These are phyloP conservation scores for Fissipunctia ypsillon DNA, from an alignment of 2,888 invertebrate genomes.

Conservation along the genomic window DNA sequence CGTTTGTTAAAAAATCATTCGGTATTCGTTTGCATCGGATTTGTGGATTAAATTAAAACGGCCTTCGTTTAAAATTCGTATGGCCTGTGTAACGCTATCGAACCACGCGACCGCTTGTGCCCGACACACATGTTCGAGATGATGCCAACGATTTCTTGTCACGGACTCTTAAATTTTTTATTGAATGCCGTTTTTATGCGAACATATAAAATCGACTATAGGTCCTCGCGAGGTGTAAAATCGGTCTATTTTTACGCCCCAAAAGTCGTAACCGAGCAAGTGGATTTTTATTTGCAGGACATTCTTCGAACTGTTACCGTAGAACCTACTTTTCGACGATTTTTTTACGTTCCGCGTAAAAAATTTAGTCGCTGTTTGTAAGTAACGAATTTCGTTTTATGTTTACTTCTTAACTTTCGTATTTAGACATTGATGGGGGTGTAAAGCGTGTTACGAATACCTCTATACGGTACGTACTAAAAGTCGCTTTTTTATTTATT, in stretches of 20 bases:
- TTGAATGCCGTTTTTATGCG: slow-evolving; percentile 84
- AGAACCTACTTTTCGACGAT: slow-evolving; percentile 58
- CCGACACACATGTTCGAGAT: slow-evolving; percentile 61
- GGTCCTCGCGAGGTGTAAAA: slow-evolving; percentile 86
- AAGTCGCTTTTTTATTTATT: slow-evolving; percentile 73
- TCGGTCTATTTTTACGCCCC: slow-evolving; percentile 86
- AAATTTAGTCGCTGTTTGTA: slow-evolving; percentile 72
- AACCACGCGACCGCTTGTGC: slow-evolving; percentile 48
- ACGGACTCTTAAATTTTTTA: slow-evolving; percentile 85
- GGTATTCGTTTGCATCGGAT: background rate
- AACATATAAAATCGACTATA: slow-evolving; percentile 83
- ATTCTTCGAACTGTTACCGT: slow-evolving; percentile 79
- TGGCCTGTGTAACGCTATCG: background rate
- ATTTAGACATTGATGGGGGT: slow-evolving; percentile 70
- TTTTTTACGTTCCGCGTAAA: slow-evolving; percentile 74
- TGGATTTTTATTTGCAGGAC: slow-evolving; percentile 85
- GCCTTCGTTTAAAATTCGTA: too few species aligned
- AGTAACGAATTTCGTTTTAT: slow-evolving; percentile 74
- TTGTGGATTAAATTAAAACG: slow-evolving; percentile 20
- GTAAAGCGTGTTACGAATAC: slow-evolving; percentile 69
- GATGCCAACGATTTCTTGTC: slow-evolving; percentile 77
- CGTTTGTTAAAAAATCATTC: slow-evolving; percentile 2
- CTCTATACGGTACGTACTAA: slow-evolving; percentile 68
- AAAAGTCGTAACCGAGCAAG: slow-evolving; percentile 82
- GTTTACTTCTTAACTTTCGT: slow-evolving; percentile 72